Base-by-base conservation (phyloP, 2,113 vertebrate species). In the Lutjanus erythropterus region DNA sequence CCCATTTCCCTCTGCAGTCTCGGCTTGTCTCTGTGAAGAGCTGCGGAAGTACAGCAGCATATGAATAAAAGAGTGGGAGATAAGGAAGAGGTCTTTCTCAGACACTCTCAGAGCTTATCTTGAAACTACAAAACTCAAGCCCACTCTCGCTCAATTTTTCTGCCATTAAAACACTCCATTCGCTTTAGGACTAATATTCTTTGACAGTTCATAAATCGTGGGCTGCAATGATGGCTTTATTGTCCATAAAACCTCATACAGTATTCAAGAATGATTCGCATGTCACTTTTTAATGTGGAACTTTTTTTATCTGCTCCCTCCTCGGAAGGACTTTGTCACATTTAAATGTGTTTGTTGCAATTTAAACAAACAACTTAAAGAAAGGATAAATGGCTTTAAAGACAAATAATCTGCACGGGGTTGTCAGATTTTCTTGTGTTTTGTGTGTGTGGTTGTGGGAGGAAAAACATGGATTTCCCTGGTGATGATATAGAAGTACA, bases 61-160 rank as follows among this genome's bases (percentile, higher is more conserved):
- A 83, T 87, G 88, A 89, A 90, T 86, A 83, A 87, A 85, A 72
- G 71, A 81, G 74, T 15, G 19, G 68, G 14, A 85, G 89, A 92
- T 90, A 89, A 89, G 81, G 81, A 81, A 47, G 53, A 80, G 37
- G 74, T 68, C 77, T 65, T 60, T 86, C 77, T 78, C 82, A 68
- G 44, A 71, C 75, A 76, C 55, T 80, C 44, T 31, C 29, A 78
- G 65, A 64, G 67, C 81, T 90, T 90, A 88, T 88, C 84, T 70
- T 21, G 29, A 74, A 81, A 47, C 67, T 73, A 69, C 67, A 86
- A 86, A 84, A 84, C 80, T 70, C 65, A 12, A 31, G 67, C 68
- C 19, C 19, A 2, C 68, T 86, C 74, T 77, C 58, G 7, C 70
- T 83, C 61, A 39, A 39, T 78, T 71, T 37, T 50, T 67, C 56